Evolutionary conservation across 2,797 vertebrate species (phyloP).

Genomic region (Crenuchus spilurus): DNA sequence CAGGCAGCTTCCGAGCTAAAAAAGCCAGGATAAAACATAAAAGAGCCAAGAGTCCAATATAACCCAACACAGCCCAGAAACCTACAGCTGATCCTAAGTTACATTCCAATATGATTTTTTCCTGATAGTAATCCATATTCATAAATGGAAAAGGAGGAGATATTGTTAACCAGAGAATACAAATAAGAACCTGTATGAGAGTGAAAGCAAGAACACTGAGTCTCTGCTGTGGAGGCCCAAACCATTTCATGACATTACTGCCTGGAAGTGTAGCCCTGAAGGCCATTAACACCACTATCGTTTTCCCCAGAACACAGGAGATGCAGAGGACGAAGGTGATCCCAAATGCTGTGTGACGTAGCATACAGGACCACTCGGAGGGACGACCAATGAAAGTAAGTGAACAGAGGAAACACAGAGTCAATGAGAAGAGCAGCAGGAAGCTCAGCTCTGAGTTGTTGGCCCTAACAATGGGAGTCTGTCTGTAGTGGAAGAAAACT

Average conservation of each 20-base stretch:
- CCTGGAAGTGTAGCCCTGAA: constrained; percentile 55
- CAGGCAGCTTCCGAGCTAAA: constrained; percentile 14
- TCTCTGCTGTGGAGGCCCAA: constrained; percentile 52
- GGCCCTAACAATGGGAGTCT: constrained; percentile 59
- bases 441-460: constrained; percentile 58
- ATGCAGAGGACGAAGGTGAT: constrained; percentile 59
- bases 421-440: constrained; percentile 52
- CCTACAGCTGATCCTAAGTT: constrained; percentile 35
- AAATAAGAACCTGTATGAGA: constrained; percentile 52
- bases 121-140: constrained; percentile 37
- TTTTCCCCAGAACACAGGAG: constrained; percentile 58
- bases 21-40: constrained; percentile 55
- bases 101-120: constrained; percentile 55
- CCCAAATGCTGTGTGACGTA: constrained; percentile 51
- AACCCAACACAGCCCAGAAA: constrained; percentile 52
- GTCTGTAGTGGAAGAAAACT: constrained; percentile 57
- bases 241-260: constrained; percentile 58
- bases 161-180: constrained; percentile 41
- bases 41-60: constrained; percentile 47
- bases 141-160: constrained; percentile 45
- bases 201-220: constrained; percentile 48
- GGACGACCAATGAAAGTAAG: constrained; percentile 49
- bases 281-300: constrained; percentile 56
- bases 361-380: constrained; percentile 57
- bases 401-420: constrained; percentile 55